Conservation (phyloP, 2,113 vertebrate genomes). For the Dipodomys merriami region DNA sequence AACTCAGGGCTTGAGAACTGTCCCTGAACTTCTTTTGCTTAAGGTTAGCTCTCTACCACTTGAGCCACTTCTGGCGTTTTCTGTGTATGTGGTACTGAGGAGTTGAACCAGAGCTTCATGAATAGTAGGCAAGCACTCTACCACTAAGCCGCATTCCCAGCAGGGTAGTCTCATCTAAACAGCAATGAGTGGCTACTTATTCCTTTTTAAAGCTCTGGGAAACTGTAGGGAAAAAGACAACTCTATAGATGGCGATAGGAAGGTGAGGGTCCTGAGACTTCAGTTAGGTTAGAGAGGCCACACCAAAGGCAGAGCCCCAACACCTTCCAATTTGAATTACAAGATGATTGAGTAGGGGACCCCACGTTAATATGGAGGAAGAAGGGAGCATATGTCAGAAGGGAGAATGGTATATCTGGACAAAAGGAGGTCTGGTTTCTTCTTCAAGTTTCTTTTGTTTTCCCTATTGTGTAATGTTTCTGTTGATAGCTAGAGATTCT, state of each 20-base stretch:
- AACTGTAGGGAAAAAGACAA: not conserved
- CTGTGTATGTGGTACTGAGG: too few relatives aligned
- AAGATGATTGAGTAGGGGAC: not conserved
- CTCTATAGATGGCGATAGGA: not conserved
- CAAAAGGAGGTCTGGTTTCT: not conserved
- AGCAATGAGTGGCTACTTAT: not conserved
- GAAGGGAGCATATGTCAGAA: not conserved
- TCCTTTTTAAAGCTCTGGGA: not conserved
- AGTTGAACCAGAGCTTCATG: too few relatives aligned
- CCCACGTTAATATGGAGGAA: not conserved
- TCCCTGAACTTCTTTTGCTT: too few relatives aligned
- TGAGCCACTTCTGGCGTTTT: too few relatives aligned
- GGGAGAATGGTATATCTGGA: not conserved
- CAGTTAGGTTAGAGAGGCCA: not conserved
- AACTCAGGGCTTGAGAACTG: too few relatives aligned
- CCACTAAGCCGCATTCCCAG: too few relatives aligned
- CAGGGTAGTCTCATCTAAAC: not conserved
- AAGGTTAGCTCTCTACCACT: too few relatives aligned
- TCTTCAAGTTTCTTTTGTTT: conserved; percentile 22
- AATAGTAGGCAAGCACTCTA: too few relatives aligned
- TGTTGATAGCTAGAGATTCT: conserved; percentile 10
- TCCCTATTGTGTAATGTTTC: not conserved
- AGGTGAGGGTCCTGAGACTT: not conserved
- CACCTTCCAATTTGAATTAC: not conserved
- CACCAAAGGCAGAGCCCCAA: not conserved